Percentiles rank a stretch among this genome's conserved stretches.
Conservation (phyloP, 2,888 invertebrate genomes). For the Rhimphoctona megacephalus region DNA sequence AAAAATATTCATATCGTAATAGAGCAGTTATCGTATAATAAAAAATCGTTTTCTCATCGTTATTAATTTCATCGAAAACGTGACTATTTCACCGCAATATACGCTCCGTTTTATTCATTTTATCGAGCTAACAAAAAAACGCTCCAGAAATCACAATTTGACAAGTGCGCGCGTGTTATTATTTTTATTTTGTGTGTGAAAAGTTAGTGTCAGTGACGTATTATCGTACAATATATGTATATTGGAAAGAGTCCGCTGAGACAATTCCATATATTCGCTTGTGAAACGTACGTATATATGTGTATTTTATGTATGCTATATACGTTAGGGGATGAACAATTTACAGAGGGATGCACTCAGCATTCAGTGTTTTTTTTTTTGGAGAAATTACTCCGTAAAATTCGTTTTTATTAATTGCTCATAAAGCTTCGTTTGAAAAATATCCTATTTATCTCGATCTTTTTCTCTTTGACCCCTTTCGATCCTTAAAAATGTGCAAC, state of each 20-base stretch:
- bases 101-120: not conserved
- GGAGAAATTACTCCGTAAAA: not conserved
- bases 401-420: not conserved
- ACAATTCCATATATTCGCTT: constrained; percentile 45
- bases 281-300: constrained; percentile 54
- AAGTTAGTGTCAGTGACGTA: constrained; percentile 55
- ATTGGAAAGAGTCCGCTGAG: constrained; percentile 32
- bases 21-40: constrained; percentile 2
- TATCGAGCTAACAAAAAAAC: not conserved
- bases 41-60: constrained; percentile 14
- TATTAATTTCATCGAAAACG: constrained; percentile 17
- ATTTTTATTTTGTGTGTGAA: constrained; percentile 39
- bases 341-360: constrained; percentile 34
- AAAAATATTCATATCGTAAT: constrained; percentile 44
- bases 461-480: not conserved
- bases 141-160: not conserved
- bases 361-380: constrained; percentile 74
- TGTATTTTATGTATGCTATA: constrained; percentile 26
- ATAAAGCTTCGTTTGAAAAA: not conserved
- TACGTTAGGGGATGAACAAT: constrained; percentile 9
- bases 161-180: constrained; percentile 63
- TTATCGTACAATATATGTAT: not conserved
- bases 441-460: not conserved
- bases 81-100: not conserved
- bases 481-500: constrained; percentile 5